Evolutionary conservation across 2,113 vertebrate species (phyloP).

Genomic region (Fulmarus glacialis): DNA sequence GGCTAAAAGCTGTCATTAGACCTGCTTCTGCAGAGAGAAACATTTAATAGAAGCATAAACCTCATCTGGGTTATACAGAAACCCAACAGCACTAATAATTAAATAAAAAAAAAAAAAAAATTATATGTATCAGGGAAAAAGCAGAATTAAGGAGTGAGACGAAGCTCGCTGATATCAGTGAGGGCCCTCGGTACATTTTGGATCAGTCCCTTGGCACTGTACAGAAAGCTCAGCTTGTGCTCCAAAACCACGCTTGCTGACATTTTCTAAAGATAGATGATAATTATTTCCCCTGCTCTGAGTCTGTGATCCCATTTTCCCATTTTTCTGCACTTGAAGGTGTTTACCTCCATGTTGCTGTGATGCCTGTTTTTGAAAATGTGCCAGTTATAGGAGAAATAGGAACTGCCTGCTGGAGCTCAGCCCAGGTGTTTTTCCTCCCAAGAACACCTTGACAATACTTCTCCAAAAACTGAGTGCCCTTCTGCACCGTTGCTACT

Average conservation of each 20-base stretch:
- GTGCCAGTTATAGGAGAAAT: neutral
- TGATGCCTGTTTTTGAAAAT: neutral
- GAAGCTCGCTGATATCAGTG: neutral
- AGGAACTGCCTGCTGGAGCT: neutral
- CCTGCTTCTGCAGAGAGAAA: neutral
- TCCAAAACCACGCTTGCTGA: neutral
- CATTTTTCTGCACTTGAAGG: neutral
- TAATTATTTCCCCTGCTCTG: neutral
- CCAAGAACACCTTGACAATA: neutral
- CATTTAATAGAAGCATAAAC: neutral
- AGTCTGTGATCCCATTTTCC: neutral
- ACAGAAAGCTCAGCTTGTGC: neutral
- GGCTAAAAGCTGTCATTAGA: neutral
- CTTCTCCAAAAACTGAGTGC: accelerated
- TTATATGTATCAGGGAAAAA: neutral
- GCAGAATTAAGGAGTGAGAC: neutral
- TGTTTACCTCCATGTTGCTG: neutral
- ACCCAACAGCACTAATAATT: neutral
- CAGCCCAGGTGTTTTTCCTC: neutral
- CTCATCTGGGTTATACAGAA: neutral
- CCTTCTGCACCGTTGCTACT: neutral
- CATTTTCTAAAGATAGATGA: neutral
- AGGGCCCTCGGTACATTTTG: neutral
- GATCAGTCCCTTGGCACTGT: neutral
- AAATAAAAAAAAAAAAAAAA: too few relatives aligned